Base-by-base conservation (phyloP, 1,140 invertebrate species). In the Thaumetopoea pityocampa region DNA sequence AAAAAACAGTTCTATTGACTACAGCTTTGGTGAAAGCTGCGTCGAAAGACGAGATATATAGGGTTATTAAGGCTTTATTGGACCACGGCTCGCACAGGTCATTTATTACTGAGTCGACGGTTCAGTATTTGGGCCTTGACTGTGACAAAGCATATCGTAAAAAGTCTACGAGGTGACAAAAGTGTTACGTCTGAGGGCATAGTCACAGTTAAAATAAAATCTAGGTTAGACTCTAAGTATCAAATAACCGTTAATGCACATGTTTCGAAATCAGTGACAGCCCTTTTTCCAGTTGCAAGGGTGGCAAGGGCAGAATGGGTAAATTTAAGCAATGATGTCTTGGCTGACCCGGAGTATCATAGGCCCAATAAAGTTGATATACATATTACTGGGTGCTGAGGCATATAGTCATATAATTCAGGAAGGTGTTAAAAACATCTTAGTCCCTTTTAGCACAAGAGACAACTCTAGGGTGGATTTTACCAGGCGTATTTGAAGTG, bases 331-430 rank as follows among this genome's bases (percentile, higher is more conserved):
- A 18, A 30, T 0, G 8, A 3, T 1, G 16, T 8, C 4, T 30
- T 41, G 11, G 37, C 37, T 1, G 37, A 41, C 23, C 40, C 28
- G 4, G 16, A 33, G 0, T 33, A 30, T 17, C 2, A 23, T 16
- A 41, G n/a, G 6, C 37, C 37, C 8, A 40, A 20, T 29, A 28
- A 20, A 29, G 20, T 40, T n/a, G 17, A 40, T 14, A 15, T 41
- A n/a, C n/a, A n/a, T n/a, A 17, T 32, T 41, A n/a, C 19, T 41
- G n/a, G 40, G 40, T 15, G 37, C 37, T 10, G 37, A 41, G 5
- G 12, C 30, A 20, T 41, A 14, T n/a, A 22, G 17, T 5, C 6
- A 32, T 3, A 23, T 42, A 3, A 32, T 42, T 23, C 28, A 26
- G 5, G 8, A 32, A 15, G 40, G 40, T 4, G 2, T 42, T 14